Evolutionary conservation across 2,113 vertebrate species (phyloP).

Genomic region (Sapajus apella): DNA sequence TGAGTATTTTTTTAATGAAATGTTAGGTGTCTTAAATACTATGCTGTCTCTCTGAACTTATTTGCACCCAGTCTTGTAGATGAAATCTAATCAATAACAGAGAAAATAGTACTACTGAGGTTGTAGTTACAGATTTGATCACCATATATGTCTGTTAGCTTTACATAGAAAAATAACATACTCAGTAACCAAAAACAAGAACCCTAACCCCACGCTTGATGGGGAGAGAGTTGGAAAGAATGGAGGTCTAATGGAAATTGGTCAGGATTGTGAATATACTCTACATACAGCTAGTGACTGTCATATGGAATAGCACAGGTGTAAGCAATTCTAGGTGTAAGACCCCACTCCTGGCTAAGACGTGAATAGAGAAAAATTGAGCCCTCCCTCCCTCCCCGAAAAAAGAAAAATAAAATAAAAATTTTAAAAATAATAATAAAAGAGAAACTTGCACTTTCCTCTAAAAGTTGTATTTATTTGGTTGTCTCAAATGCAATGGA

Average conservation of each 20-base stretch:
- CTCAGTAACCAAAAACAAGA: slow-evolving; percentile 39
- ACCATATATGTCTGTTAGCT: neutral
- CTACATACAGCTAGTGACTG: neutral
- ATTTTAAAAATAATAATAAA: neutral
- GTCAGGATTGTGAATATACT: slow-evolving; percentile 26
- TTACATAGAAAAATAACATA: neutral
- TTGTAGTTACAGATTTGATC: slow-evolving; percentile 32
- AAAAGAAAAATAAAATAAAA: too few species aligned
- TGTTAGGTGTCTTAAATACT: slow-evolving; percentile 42
- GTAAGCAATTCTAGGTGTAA: slow-evolving; percentile 38
- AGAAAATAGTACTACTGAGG: slow-evolving; percentile 37
- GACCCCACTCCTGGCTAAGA: neutral
- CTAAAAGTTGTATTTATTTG: slow-evolving; percentile 34
- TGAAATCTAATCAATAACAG: slow-evolving; percentile 53
- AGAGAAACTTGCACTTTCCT: slow-evolving; percentile 14
- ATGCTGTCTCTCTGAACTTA: slow-evolving; percentile 28
- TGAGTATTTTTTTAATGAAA: neutral
- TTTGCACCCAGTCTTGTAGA: slow-evolving; percentile 23
- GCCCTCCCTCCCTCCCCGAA: too few species aligned
- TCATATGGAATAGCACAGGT: neutral
- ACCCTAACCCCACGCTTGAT: neutral
- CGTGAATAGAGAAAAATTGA: slow-evolving; percentile 19
- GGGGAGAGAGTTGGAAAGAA: slow-evolving; percentile 17
- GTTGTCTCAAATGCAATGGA: slow-evolving; percentile 46
- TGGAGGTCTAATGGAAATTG: slow-evolving; percentile 14